phyloP scores from a whole-genome alignment of 2,888 invertebrate species.

The Dynastes hyllus region DNA sequence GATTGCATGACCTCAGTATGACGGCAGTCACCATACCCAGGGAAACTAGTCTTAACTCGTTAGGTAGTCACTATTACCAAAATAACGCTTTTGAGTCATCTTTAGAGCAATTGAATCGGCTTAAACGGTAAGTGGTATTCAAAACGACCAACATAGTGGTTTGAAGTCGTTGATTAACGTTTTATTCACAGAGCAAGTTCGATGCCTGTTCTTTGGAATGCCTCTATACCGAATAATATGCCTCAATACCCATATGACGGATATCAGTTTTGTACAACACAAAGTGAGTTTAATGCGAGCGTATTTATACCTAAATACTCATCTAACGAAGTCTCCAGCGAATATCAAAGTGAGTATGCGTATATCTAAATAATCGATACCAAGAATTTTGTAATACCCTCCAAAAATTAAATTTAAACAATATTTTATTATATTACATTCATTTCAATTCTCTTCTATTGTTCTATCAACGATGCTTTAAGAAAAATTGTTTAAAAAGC shows the following conservation, averaged over 20 bases:
- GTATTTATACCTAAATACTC: conserved; percentile 64
- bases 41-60: conserved; percentile 60
- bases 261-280: conserved; percentile 67
- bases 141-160: background rate
- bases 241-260: conserved; percentile 64
- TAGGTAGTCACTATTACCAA: conserved; percentile 66
- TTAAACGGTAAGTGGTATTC: conserved; percentile 27
- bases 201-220: conserved; percentile 66
- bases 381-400: too few species aligned
- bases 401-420: too few species aligned
- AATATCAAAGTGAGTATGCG: conserved; percentile 46
- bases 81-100: conserved; percentile 69
- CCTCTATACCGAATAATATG: conserved; percentile 64
- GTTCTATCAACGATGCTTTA: too few species aligned
- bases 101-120: conserved; percentile 62
- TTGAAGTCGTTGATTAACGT: background rate
- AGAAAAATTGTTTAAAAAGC: too few species aligned
- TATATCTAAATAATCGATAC: background rate
- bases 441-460: too few species aligned
- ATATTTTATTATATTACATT: too few species aligned
- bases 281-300: conserved; percentile 71
- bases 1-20: conserved; percentile 72
- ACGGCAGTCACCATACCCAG: conserved; percentile 64
- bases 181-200: conserved; percentile 63
- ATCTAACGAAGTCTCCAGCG: conserved; percentile 30